Conservation (phyloP, 2,113 vertebrate genomes). For the Oxyura jamaicensis region DNA sequence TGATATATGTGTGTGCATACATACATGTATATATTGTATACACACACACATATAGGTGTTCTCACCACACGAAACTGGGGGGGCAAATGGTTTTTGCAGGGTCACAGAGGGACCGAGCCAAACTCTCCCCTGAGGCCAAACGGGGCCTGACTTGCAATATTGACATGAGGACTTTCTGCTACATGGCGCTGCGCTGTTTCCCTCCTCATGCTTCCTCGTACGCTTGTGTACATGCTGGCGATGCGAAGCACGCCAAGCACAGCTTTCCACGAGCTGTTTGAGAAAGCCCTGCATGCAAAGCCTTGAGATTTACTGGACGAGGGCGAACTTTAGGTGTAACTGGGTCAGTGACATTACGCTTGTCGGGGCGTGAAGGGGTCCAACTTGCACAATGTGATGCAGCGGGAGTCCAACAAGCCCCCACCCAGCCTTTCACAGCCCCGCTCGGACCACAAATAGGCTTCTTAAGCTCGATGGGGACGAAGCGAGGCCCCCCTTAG, state of each 20-base stretch:
- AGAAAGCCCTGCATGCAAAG: not conserved
- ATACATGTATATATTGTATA: too few species aligned
- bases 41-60: not conserved
- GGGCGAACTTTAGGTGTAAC: not conserved
- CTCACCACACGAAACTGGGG: not conserved
- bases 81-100: not conserved
- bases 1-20: too few species aligned
- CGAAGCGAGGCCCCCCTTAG: too few species aligned
- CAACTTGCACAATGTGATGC: fast-evolving
- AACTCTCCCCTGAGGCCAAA: not conserved
- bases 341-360: not conserved
- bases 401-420: too few species aligned
- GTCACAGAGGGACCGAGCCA: not conserved
- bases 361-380: not conserved
- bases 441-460: too few species aligned
- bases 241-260: fast-evolving
- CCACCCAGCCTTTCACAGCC: too few species aligned
- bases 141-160: not conserved
- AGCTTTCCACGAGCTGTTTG: not conserved
- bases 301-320: not conserved
- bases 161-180: not conserved
- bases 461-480: too few species aligned
- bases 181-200: not conserved
- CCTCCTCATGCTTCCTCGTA: not conserved
- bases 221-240: not conserved